These are phyloP conservation scores for Cremastobaeus sp. DNA, from an alignment of 2,888 invertebrate genomes.

Conservation along the genomic window DNA sequence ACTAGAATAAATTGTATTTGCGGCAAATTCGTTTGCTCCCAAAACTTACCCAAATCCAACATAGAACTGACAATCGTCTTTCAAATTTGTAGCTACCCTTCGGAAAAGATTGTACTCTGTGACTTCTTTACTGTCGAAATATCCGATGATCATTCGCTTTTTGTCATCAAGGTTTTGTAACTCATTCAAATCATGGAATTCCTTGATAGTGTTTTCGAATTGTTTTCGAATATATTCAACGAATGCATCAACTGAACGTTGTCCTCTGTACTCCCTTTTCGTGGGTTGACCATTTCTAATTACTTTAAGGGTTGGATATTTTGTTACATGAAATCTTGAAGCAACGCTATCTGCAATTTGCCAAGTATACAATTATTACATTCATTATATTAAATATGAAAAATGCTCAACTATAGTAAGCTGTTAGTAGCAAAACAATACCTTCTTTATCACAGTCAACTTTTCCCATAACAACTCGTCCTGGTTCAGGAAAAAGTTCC, in stretches of 20 bases:
- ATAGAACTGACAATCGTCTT: conserved; percentile 97
- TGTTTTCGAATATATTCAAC: conserved; percentile 93
- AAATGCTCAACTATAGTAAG: too few relatives aligned
- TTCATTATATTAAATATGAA: background rate
- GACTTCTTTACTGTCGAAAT: conserved; percentile 89
- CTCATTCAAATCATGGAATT: conserved; percentile 86
- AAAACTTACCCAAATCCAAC: conserved; percentile 88
- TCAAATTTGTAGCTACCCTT: conserved; percentile 90
- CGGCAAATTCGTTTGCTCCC: too few relatives aligned
- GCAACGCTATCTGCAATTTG: conserved; percentile 85
- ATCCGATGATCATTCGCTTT: conserved; percentile 92
- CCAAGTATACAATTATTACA: background rate
- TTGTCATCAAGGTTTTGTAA: conserved; percentile 87
- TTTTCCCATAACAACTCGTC: conserved; percentile 95
- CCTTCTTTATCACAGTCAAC: conserved; percentile 98
- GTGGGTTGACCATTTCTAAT: conserved; percentile 94
- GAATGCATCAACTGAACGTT: conserved; percentile 94
- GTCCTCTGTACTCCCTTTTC: conserved; percentile 93
- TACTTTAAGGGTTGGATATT: conserved; percentile 98
- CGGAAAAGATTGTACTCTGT: conserved; percentile 89
- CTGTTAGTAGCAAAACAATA: conserved; percentile 66
- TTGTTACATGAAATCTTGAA: conserved; percentile 95
- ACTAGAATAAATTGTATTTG: too few relatives aligned
- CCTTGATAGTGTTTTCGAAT: conserved; percentile 90
- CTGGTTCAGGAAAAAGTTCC: conserved; percentile 87